These are phyloP conservation scores for Myotis findleyi DNA, from an alignment of 2,797 vertebrate genomes.

Conservation along the genomic window DNA sequence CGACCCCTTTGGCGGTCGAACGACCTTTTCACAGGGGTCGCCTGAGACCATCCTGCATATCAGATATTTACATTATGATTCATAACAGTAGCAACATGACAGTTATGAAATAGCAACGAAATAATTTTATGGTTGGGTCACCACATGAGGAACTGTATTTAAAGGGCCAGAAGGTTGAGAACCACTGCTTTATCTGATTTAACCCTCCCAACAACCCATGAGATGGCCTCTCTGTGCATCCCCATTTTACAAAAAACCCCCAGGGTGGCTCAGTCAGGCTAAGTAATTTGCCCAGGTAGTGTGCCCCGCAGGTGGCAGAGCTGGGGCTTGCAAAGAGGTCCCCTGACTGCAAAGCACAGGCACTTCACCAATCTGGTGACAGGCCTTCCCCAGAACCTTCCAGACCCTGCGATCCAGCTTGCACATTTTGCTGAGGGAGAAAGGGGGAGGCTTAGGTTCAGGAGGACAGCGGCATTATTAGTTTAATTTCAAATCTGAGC, in stretches of 20 bases:
- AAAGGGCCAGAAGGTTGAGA: too few species aligned
- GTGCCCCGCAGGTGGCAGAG: not conserved
- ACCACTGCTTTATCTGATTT: not conserved
- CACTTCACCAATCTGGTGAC: not conserved
- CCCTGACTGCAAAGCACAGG: not conserved
- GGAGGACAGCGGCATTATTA: not conserved
- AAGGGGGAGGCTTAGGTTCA: not conserved
- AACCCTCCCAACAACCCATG: not conserved
- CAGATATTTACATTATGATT: too few species aligned
- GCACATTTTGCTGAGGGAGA: not conserved
- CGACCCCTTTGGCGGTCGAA: too few species aligned
- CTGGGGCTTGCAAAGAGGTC: not conserved
- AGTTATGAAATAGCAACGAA: too few species aligned
- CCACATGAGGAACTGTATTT: too few species aligned
- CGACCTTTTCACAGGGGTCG: too few species aligned
- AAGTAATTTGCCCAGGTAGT: not conserved
- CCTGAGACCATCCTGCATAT: too few species aligned
- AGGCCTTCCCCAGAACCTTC: not conserved
- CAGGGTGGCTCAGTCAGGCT: not conserved
- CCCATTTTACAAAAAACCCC: not conserved
- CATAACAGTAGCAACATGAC: too few species aligned
- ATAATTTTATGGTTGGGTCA: too few species aligned
- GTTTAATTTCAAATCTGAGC: slow-evolving; percentile 22
- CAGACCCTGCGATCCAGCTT: not conserved
- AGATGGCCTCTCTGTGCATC: not conserved